Percentiles rank a stretch among this genome's conserved stretches.
phyloP scores from a whole-genome alignment of 2,888 invertebrate genomes.

The Spisula solida region DNA sequence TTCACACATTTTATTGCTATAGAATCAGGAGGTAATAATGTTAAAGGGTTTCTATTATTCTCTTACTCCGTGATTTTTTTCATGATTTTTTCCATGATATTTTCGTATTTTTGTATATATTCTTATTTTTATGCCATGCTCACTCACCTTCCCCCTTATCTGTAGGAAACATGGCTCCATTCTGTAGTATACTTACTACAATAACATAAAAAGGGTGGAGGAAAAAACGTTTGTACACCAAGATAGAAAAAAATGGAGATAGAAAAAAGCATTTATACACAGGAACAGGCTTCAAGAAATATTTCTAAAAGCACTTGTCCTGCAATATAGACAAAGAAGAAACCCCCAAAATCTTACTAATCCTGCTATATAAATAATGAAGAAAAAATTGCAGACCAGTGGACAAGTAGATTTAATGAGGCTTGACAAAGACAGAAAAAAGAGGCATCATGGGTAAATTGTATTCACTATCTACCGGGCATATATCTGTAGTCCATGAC shows the following conservation, averaged over 20 bases:
- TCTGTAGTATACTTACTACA: background rate
- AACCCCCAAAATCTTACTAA: too few relatives aligned
- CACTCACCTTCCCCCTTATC: background rate
- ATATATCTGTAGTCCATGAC: background rate
- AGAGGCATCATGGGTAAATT: background rate
- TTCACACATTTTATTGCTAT: background rate
- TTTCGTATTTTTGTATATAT: too few relatives aligned
- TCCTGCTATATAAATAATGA: too few relatives aligned
- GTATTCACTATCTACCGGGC: too few relatives aligned
- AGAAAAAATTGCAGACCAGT: too few relatives aligned
- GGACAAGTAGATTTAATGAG: too few relatives aligned
- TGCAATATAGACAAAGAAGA: too few relatives aligned
- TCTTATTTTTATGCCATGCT: background rate
- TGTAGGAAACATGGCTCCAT: background rate
- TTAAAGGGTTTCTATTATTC: background rate
- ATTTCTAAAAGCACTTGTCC: too few relatives aligned
- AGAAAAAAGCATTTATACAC: too few relatives aligned
- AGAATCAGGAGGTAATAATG: background rate
- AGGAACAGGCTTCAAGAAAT: too few relatives aligned
- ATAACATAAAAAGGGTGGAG: conserved; percentile 4
- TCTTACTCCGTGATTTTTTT: background rate
- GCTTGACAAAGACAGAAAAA: too few relatives aligned
- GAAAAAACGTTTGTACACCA: background rate
- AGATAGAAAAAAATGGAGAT: too few relatives aligned
- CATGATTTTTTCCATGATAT: background rate